Evolutionary conservation across 2,797 vertebrate genomes (phyloP), one percentile per base, ranked within the genome.

Genomic region (Lithobates sylvaticus): DNA sequence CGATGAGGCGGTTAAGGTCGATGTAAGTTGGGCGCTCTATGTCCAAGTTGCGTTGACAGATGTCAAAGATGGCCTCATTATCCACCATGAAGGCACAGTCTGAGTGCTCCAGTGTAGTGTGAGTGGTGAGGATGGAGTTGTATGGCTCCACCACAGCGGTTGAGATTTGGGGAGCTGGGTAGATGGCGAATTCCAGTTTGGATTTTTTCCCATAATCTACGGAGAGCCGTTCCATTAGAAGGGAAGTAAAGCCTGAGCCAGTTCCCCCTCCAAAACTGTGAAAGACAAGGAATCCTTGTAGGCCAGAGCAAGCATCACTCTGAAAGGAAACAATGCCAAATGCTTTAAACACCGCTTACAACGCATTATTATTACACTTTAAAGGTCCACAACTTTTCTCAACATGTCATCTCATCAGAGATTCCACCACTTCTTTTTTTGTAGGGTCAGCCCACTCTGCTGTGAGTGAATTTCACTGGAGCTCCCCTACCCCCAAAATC

Each of bases 81-180:
- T 95, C 94, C 39, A 95, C 94, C 95, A 95, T 95, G 90, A 95
- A 95, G 54, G 94, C 90, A 0, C 95, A 95, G 61, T 95, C 94
- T 0, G 93, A 95, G 3, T 95, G 95, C 69, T 95, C 95, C 88
- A 95, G 88, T 0, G 94, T 95, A 65, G 94, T 89, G 18, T 95
- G 94, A 0, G 94, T 95, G 65, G 94, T 95, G 76, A 95, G 91
- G 88, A 95, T 94, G 39, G 95, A 94, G 67, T 95, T 95, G 88
- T 95, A 95, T 34, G 95, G 95, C 4, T 95, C 95, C 0, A 95
- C 94, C 29, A 95, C 94, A 0, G 94, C 94, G 0, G 94, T 95
- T 80, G 94, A 95, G 50, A 95, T 93, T 89, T 94, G 94, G 2
- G 95, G 95, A 1, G 95, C 95, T 0, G 95, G 95, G 58, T 95